Base-by-base conservation (phyloP, 2,888 invertebrate genomes). In the Drosophila testacea region DNA sequence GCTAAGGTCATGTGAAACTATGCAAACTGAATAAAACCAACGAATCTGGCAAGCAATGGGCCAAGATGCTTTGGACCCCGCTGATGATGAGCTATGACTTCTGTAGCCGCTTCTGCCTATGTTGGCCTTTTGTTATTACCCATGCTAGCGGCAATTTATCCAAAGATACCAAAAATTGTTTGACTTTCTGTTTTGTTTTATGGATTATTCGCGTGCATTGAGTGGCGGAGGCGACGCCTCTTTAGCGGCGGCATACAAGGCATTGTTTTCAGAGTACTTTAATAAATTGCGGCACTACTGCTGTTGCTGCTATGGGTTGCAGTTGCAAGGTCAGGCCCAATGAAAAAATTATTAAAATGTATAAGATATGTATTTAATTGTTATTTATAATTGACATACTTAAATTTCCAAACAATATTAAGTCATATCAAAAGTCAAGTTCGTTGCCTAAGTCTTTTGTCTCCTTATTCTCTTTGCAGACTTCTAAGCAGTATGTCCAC, bases 1-100 rank as follows among this genome's bases (percentile, higher is more conserved):
- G 76, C 85, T 87, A 86, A 86, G 85, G 85, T 85, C 88, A 86
- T 86, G 85, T 83, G 85, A 86, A 85, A 81, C 83, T 81, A 74
- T 79, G 83, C 72, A 79, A 67, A 60, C 70, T 46, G 48, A 39
- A 46, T 61, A 22, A 61, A 70, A 50, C 34, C 72, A 63, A 70
- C 79, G 50, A 69, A 65, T 55, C 65, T 69, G 68, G 44, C 54
- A 61, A 62, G 64, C 72, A 59, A 39, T 41, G 55, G 71, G 80
- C 73, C 60, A 54, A 73, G 46, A 55, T 52, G 51, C 60, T 46
- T 61, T 56, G 47, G 59, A 64, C 67, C 65, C 52, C 44, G 42
- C 60, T 64, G 86, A 83, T 83, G 86, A 83, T 83, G 83, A 83
- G 86, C 86, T 85, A 77, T 83, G 82, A 80, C 81, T 85, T 85